These are phyloP conservation scores for Tethea ocularis DNA, from an alignment of 2,888 invertebrate genomes.

Conservation along the genomic window DNA sequence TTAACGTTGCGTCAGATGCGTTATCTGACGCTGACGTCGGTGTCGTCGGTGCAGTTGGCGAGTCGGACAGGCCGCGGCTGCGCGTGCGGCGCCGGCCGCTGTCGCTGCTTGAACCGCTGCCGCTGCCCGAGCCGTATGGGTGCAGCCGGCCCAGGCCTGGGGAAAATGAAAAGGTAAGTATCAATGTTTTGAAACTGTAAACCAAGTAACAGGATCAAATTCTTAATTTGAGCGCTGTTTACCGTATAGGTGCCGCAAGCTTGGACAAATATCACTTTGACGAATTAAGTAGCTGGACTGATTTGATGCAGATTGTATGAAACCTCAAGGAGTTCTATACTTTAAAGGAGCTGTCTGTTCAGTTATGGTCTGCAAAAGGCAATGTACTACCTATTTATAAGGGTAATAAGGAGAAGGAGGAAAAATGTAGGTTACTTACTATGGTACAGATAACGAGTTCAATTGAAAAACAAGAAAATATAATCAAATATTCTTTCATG, in stretches of 20 bases:
- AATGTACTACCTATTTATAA: not conserved
- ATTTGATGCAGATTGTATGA: too few species aligned
- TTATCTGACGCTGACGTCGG: slow-evolving; percentile 90
- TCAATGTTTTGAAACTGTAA: not conserved
- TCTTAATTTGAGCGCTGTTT: too few species aligned
- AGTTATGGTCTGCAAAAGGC: too few species aligned
- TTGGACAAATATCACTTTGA: too few species aligned
- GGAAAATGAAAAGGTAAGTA: slow-evolving; percentile 41
- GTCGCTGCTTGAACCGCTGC: slow-evolving; percentile 88
- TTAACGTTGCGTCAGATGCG: slow-evolving; percentile 93
- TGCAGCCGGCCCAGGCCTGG: slow-evolving; percentile 91
- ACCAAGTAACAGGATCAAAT: too few species aligned
- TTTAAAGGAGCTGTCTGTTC: too few species aligned
- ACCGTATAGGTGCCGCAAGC: too few species aligned
- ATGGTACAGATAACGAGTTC: not conserved
- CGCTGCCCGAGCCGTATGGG: slow-evolving; percentile 91
- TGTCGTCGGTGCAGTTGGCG: slow-evolving; percentile 85
- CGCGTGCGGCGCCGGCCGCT: slow-evolving; percentile 83
- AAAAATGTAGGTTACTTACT: not conserved
- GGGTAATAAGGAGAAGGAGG: too few species aligned
- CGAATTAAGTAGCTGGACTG: too few species aligned
- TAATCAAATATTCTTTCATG: slow-evolving; percentile 1
- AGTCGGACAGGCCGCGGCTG: slow-evolving; percentile 87
- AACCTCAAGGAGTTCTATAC: too few species aligned
- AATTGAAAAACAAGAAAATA: not conserved